A percentile compares a stretch with the other conserved stretches of the same genome.
Evolutionary conservation across 2,888 invertebrate species (phyloP).

Genomic region (Rhagonycha lutea): DNA sequence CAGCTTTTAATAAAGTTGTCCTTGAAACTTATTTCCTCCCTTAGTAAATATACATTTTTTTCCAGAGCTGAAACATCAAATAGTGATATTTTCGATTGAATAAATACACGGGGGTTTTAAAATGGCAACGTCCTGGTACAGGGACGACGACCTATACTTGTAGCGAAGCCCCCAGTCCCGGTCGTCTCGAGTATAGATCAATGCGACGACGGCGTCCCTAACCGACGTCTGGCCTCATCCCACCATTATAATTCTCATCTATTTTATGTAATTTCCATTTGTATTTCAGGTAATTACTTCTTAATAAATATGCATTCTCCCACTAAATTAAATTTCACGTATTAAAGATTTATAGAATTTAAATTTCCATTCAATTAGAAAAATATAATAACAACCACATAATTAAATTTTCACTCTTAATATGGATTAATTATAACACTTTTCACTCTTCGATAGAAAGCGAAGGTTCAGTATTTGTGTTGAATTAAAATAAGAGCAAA

Average conservation of each 20-base stretch:
- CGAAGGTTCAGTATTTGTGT: neutral
- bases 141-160: constrained; percentile 51
- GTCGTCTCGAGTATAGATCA: constrained; percentile 60
- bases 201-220: constrained; percentile 55
- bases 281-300: neutral
- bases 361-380: neutral
- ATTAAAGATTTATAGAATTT: neutral
- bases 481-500: neutral
- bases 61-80: neutral
- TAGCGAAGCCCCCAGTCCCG: constrained; percentile 56
- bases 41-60: neutral
- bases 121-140: constrained; percentile 47
- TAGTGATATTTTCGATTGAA: neutral
- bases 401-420: neutral
- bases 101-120: neutral
- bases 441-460: neutral
- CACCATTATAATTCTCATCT: constrained; percentile 35
- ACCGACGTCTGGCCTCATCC: constrained; percentile 66
- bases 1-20: neutral
- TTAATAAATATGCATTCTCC: neutral
- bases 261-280: neutral
- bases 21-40: neutral
- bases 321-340: neutral
- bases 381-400: neutral
- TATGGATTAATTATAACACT: neutral